phyloP scores from a whole-genome alignment of 2,888 invertebrate genomes.

The Platerodrilus igneus region DNA sequence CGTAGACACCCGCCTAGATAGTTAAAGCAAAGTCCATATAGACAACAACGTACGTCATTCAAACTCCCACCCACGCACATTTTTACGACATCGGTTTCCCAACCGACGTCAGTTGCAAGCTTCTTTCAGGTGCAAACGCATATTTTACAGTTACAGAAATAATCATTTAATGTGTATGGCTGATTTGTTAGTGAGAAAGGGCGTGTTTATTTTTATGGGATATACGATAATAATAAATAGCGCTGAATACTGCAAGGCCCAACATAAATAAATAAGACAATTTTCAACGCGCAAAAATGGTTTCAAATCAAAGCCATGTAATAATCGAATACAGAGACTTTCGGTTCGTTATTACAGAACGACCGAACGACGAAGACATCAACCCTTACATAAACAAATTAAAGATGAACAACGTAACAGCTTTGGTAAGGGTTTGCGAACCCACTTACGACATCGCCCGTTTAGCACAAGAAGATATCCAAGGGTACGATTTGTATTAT shows the following conservation, averaged over 20 bases:
- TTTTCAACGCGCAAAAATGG: slow-evolving; percentile 2
- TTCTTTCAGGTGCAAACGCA: no score
- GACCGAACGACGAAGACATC: slow-evolving; percentile 93
- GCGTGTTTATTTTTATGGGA: slow-evolving; percentile 95
- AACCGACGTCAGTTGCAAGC: no score
- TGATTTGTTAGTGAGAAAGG: slow-evolving; percentile 74
- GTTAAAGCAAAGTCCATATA: no score
- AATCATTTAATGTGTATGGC: slow-evolving; percentile 24
- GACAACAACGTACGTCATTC: no score
- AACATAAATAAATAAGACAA: slow-evolving; percentile 77
- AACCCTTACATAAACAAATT: slow-evolving; percentile 72
- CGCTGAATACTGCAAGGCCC: slow-evolving; percentile 97
- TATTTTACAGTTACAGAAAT: no score
- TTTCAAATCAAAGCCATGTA: no score
- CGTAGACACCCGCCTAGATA: no score
- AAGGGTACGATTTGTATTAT: slow-evolving; percentile 91
- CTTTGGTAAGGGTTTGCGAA: slow-evolving; percentile 97
- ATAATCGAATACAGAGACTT: slow-evolving; percentile 96
- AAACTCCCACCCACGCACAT: no score
- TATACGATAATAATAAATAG: slow-evolving; percentile 98
- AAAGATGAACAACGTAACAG: slow-evolving; percentile 91
- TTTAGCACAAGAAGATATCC: slow-evolving; percentile 82
- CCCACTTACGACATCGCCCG: slow-evolving; percentile 93
- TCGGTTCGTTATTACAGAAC: slow-evolving; percentile 97
- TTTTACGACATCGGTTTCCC: no score